Conservation (phyloP, 2,888 invertebrate species). For the Lochmaea crataegi region DNA sequence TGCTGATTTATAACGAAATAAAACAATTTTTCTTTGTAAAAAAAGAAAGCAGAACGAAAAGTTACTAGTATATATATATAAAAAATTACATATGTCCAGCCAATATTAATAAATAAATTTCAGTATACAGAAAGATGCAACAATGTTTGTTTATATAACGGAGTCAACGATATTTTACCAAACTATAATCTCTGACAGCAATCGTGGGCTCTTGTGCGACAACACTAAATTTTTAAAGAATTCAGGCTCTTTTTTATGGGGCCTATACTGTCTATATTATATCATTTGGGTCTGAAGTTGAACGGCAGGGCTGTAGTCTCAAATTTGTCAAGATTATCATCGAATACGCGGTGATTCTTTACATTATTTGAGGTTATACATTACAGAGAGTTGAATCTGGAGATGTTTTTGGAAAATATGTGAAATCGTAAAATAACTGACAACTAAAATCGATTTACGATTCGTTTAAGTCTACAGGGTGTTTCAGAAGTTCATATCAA, state of each 20-base stretch:
- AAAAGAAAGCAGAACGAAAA: constrained; percentile 16
- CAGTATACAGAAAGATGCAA: constrained; percentile 53
- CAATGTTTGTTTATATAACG: constrained; percentile 57
- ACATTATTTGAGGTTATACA: background rate
- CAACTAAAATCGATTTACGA: background rate
- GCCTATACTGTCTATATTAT: constrained; percentile 45
- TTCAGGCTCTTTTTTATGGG: constrained; percentile 40
- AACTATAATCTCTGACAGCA: constrained; percentile 55
- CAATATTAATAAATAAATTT: constrained; percentile 58
- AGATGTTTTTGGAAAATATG: background rate
- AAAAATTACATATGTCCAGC: constrained; percentile 50
- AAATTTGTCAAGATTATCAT: constrained; percentile 38
- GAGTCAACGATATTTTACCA: constrained; percentile 56
- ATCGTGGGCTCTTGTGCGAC: constrained; percentile 56
- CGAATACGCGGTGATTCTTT: constrained; percentile 14
- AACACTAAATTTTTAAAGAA: constrained; percentile 56
- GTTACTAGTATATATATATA: constrained; percentile 34
- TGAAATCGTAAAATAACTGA: background rate
- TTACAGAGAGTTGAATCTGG: background rate
- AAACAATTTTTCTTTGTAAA: background rate
- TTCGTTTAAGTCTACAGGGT: too few species aligned
- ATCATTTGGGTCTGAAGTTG: constrained; percentile 33
- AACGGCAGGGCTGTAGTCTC: constrained; percentile 36
- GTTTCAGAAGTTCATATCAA: too few species aligned
- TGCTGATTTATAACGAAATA: too few species aligned